Base-by-base conservation (phyloP, 2,113 vertebrate genomes). In the Isurus oxyrinchus region DNA sequence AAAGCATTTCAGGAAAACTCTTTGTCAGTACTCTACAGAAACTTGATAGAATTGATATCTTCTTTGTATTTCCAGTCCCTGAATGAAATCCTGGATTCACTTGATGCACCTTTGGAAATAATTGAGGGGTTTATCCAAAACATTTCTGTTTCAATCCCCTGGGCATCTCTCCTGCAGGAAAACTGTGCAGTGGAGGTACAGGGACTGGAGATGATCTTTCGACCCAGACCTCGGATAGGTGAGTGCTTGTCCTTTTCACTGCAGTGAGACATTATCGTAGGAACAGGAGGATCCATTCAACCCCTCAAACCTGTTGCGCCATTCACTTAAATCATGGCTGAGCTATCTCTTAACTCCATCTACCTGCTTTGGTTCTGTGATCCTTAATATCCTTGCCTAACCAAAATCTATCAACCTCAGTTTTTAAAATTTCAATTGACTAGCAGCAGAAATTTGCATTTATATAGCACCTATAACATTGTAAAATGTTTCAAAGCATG, bases 21-120 rank as follows among this genome's bases (percentile, higher is more conserved):
- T 93, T 93, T 40, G 57, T 59, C 55, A 35, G 57, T n/a, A 59
- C 16, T 40, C 31, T 63, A 5, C 19, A 61, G 61, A 44, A 35
- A 31, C 13, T 3, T 94, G 90, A 63, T 63, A n/a, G 7, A n/a
- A 63, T 49, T 95, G 31, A 27, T 31, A 25, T 69, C 21, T 72
- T 67, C 8, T 76, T 35, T 95, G 3, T 72, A 13, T 49, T 95
- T 66, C 67, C 97, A 99, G 99, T 99, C 98, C 96, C 98, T 99
- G 96, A 99, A 99, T 97, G 99, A 99, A 97, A 98, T 99, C 96
- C 97, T 99, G 96, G 99, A 99, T 96, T 99, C 99, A 0, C 99
- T 98, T 96, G 99, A 99, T 96, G 99, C 99, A 27, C 99, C 99
- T 44, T 97, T 99, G 97, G 99, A 99, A 97, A 99, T 99, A 96